Percentiles rank a stretch among this genome's conserved stretches.
phyloP scores from a whole-genome alignment of 2,797 vertebrate genomes.

The Pelodytes ibericus region DNA sequence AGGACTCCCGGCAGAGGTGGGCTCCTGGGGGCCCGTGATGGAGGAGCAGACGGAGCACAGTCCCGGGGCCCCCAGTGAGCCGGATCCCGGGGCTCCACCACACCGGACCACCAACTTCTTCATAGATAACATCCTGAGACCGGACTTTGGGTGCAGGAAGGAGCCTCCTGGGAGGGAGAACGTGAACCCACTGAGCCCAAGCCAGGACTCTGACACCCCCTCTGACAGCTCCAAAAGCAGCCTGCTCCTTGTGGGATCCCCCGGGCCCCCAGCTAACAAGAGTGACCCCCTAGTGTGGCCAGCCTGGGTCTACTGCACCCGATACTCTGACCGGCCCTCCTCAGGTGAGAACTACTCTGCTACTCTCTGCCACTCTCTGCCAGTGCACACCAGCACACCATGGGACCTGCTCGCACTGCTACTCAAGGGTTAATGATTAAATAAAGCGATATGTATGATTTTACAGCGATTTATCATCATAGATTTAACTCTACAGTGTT shows the following conservation, averaged over 20 bases:
- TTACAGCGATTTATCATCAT: too few relatives aligned
- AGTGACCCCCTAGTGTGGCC: slow-evolving; percentile 91
- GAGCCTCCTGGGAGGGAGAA: slow-evolving; percentile 86
- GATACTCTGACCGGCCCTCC: slow-evolving; percentile 96
- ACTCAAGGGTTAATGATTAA: too few relatives aligned
- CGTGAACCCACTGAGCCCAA: slow-evolving; percentile 80
- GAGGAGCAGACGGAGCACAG: slow-evolving; percentile 74
- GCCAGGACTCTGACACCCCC: slow-evolving; percentile 86
- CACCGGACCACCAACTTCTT: slow-evolving; percentile 96
- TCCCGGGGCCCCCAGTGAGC: slow-evolving; percentile 69
- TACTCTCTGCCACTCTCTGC: too few relatives aligned
- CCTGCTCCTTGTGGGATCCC: slow-evolving; percentile 82
- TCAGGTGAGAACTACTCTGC: slow-evolving; percentile 88
- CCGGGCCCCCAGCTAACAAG: slow-evolving; percentile 73
- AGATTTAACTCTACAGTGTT: too few relatives aligned
- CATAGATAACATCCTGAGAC: slow-evolving; percentile 94
- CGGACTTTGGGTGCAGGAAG: slow-evolving; percentile 94
- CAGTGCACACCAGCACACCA: neutral
- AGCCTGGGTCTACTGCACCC: slow-evolving; percentile 96
- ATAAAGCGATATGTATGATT: too few relatives aligned
- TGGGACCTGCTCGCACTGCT: too few relatives aligned
- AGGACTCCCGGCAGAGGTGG: neutral
- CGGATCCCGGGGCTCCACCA: slow-evolving; percentile 81
- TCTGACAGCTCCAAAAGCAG: slow-evolving; percentile 88
- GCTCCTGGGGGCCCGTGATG: slow-evolving; percentile 64